These are phyloP conservation scores for Fundulus diaphanus DNA, from an alignment of 2,797 vertebrate genomes.

Conservation along the genomic window DNA sequence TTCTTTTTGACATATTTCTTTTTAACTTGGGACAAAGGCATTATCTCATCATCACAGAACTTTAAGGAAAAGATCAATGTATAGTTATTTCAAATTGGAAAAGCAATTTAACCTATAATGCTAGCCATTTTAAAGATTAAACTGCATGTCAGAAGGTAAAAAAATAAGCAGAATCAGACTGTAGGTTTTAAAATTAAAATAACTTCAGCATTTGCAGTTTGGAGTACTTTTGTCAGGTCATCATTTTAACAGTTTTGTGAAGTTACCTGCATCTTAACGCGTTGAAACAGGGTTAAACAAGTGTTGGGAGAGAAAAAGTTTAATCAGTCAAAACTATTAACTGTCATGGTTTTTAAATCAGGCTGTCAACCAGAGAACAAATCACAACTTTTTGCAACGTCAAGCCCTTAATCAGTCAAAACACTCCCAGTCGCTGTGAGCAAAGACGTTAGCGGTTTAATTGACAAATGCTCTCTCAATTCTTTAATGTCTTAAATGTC, in stretches of 20 bases:
- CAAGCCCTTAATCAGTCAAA: not conserved
- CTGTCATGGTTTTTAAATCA: not conserved
- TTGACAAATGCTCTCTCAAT: not conserved
- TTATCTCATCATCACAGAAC: too few species aligned
- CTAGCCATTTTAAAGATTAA: too few species aligned
- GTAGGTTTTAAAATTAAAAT: not conserved
- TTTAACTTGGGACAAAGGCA: too few species aligned
- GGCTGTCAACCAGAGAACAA: not conserved
- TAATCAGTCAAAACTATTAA: not conserved
- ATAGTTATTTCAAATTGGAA: too few species aligned
- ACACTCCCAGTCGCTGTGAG: not conserved
- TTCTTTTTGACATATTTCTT: too few species aligned
- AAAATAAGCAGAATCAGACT: too few species aligned
- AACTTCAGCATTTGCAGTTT: not conserved
- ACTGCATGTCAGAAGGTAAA: too few species aligned
- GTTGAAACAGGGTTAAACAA: not conserved
- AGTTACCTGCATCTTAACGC: too few species aligned
- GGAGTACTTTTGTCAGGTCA: not conserved
- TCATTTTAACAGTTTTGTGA: not conserved
- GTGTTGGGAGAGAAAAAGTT: not conserved
- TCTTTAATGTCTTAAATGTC: constrained; percentile 19
- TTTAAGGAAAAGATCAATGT: too few species aligned
- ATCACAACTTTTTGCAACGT: not conserved
- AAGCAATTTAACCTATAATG: too few species aligned
- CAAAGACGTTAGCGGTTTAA: not conserved